A percentile compares a stretch with the other conserved stretches of the same genome.
Conservation (phyloP, 2,888 invertebrate species). For the Limnephilus lunatus region DNA sequence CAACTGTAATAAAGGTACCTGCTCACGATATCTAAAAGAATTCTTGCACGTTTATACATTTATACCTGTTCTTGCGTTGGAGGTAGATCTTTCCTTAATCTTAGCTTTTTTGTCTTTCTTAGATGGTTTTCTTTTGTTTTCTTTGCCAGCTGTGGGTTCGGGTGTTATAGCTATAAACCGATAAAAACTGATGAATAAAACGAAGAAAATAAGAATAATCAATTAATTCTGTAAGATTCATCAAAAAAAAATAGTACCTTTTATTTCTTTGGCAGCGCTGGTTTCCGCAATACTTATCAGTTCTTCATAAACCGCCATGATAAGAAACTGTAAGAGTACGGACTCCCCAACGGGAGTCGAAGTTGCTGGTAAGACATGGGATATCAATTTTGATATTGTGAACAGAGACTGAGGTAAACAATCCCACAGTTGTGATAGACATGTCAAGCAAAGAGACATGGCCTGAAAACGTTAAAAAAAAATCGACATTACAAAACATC, state of each 20-base stretch:
- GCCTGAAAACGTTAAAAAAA: constrained; percentile 71
- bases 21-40: not conserved
- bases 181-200: not conserved
- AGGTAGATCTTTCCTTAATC: constrained; percentile 50
- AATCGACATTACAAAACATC: not conserved
- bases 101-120: constrained; percentile 60
- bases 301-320: constrained; percentile 83
- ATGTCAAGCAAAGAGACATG: constrained; percentile 85
- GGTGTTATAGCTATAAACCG: constrained; percentile 38
- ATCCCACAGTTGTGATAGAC: constrained; percentile 83
- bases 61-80: constrained; percentile 55
- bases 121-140: constrained; percentile 51
- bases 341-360: constrained; percentile 84
- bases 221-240: not conserved
- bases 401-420: constrained; percentile 80
- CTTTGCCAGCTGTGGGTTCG: constrained; percentile 54
- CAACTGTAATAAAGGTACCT: no score
- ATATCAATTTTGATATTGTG: constrained; percentile 79
- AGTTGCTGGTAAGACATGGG: constrained; percentile 83
- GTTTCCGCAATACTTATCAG: constrained; percentile 76
- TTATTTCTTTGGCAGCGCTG: constrained; percentile 71
- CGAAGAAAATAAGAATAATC: not conserved
- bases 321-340: constrained; percentile 83
- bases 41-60: not conserved
- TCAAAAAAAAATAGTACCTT: constrained; percentile 66